Conservation (phyloP, 2,888 invertebrate species). For the Brenthis hecate region DNA sequence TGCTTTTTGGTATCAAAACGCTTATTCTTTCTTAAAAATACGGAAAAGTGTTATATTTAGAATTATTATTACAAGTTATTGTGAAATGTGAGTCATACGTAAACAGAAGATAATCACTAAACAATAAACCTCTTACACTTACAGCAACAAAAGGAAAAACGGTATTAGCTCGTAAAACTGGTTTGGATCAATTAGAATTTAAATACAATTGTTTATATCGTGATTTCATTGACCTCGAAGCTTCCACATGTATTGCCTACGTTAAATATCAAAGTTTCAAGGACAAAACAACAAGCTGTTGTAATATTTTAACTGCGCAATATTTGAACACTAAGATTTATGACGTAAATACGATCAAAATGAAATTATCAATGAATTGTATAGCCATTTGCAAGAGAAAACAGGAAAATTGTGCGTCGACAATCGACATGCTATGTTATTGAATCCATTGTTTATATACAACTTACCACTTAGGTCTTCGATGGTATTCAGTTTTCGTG, state of each 20-base stretch:
- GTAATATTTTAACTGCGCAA: conserved; percentile 48
- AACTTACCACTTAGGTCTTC: conserved; percentile 77
- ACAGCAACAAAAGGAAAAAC: too few relatives aligned
- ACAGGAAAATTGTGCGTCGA: conserved; percentile 54
- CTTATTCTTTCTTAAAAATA: too few relatives aligned
- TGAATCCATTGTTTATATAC: conserved; percentile 62
- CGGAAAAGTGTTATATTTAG: too few relatives aligned
- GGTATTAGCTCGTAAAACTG: background rate
- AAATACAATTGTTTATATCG: conserved; percentile 18
- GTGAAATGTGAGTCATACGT: too few relatives aligned
- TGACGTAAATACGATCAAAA: conserved; percentile 27
- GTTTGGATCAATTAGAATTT: conserved; percentile 23
- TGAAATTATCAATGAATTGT: conserved; percentile 38
- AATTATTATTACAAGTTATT: too few relatives aligned
- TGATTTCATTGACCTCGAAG: conserved; percentile 50
- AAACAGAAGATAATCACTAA: too few relatives aligned
- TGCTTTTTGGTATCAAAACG: too few relatives aligned
- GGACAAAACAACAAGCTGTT: conserved; percentile 45
- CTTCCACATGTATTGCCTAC: conserved; percentile 43
- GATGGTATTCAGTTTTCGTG: conserved; percentile 74
- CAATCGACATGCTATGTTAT: conserved; percentile 52
- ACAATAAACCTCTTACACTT: too few relatives aligned
- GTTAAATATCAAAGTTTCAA: conserved; percentile 45
- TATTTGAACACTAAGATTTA: conserved; percentile 33
- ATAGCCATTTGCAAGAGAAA: conserved; percentile 45